Evolutionary conservation across 2,797 vertebrate species (phyloP), one percentile per base, ranked within the genome.

Genomic region (Bothrops alternatus): DNA sequence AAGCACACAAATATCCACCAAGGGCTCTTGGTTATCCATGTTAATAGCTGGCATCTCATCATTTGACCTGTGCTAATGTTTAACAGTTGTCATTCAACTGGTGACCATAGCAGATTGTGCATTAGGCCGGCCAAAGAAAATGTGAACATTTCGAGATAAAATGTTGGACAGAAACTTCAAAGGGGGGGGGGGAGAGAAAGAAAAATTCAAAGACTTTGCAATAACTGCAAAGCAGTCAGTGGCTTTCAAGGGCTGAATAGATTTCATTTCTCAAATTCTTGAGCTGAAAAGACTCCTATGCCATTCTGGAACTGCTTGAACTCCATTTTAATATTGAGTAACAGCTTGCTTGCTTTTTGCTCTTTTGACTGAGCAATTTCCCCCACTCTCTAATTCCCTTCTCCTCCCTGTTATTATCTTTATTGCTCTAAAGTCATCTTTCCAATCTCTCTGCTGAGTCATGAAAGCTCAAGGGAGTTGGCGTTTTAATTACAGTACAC

Each of bases 111-210:
- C 4, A 53, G 47, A 26, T 2, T 5, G 8, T 26, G 13, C 16
- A 73, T 88, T 55, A 78, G n/a, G 37, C 13, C 25, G n/a, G n/a
- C 37, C 25, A 7, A n/a, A 92, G n/a, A 25, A 32, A 57, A 63
- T 0, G 3, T 3, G 7, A 32, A 13, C 37, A n/a, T 25, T 60
- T 32, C 3, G 3, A 87, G 53, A 53, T 26, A 37, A 56, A 14
- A 50, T 16, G 47, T 60, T 28, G 28, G 3, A 4, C 23, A 5
- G 16, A 28, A 26, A 47, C 28, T 4, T 28, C 12, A 47, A 25
- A 5, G 55, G 6, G n/a, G 0, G 25, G 3, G 14, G 20, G 2
- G 25, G 25, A 10, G 8, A 3, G 1, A 11, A 4, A 8, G 28
- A 47, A 28, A 55, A 69, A 23, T 4, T 3, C 6, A 1, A 32